These are phyloP conservation scores for Scaeva pyrastri DNA, from an alignment of 2,888 invertebrate genomes.

Conservation along the genomic window DNA sequence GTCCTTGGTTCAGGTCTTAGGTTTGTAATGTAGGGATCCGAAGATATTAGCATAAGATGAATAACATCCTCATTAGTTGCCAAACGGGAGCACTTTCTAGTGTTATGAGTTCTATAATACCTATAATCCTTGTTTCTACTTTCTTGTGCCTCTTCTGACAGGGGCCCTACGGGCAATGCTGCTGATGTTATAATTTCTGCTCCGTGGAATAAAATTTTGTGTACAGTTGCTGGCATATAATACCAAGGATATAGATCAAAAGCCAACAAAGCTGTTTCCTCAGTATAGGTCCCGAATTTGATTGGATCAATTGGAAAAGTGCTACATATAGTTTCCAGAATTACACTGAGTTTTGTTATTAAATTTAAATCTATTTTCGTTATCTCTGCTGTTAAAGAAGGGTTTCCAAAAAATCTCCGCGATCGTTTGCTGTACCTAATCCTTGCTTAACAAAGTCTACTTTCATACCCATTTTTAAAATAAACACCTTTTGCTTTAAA, in stretches of 20 bases:
- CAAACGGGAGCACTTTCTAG: constrained; percentile 8
- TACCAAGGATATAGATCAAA: constrained; percentile 48
- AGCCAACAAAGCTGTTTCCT: neutral
- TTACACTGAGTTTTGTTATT: too few relatives aligned
- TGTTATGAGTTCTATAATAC: constrained; percentile 46
- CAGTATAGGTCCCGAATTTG: too few relatives aligned
- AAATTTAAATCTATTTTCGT: too few relatives aligned
- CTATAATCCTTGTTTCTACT: constrained; percentile 68
- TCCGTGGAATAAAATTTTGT: constrained; percentile 38
- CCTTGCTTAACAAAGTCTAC: too few relatives aligned
- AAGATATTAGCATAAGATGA: neutral
- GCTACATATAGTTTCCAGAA: too few relatives aligned
- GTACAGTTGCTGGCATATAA: constrained; percentile 53
- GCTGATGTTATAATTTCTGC: constrained; percentile 49
- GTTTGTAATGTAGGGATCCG: neutral
- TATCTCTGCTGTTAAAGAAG: too few relatives aligned
- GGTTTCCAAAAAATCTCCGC: too few relatives aligned
- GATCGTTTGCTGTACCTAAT: too few relatives aligned
- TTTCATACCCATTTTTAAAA: neutral
- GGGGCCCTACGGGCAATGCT: constrained; percentile 52
- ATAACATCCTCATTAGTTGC: neutral
- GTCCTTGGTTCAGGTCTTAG: neutral
- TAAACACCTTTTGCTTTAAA: constrained; percentile 1
- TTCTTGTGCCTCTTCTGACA: constrained; percentile 57
- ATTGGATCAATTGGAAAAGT: too few relatives aligned